Evolutionary conservation across 1,140 invertebrate species (phyloP), one percentile per base, ranked within the genome.

Genomic region (Heliconius eleuchia): DNA sequence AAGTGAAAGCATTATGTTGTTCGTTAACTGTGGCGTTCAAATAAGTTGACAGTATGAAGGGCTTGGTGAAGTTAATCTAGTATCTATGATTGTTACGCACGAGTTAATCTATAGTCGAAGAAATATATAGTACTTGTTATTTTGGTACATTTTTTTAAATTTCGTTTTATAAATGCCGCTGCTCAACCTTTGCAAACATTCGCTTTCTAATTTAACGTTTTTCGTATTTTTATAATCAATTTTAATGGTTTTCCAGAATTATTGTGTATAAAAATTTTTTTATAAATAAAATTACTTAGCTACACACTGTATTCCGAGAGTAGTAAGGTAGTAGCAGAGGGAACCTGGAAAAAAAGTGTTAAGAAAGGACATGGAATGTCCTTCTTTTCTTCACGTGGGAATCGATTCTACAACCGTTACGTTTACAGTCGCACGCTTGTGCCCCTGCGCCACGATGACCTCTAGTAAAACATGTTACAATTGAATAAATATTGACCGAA

Each of bases 51-150:
- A 75, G 74, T 77, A 74, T 72, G 75, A 79, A 83, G 78, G 77
- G 81, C 83, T 75, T 76, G 72, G 73, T 80, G 80, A 82, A 85
- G 82, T 77, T 85, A 71, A 85, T 82, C 71, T 60, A 78, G 57
- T 72, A 80, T 76, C 73, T 84, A 82, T 88, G 86, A 87, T 88
- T 90, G 88, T 85, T 84, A 83, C 82, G 85, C 88, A 90, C 89
- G 86, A 87, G 78, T 81, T 85, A 84, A 84, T 85, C 86, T 84
- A 85, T 86, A 83, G 27, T 74, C 46, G n/a, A 52, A 52, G 50
- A 52, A 52, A 7, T 46, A 46, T 13, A 34, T 5, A 34, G 16
- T 27, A 60, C 11, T 60, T 60, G n/a, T 60, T 60, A 60, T 19
- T n/a, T 23, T 11, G 18, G 16, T 27, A 23, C 2, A 23, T 66